These are phyloP conservation scores for Temnopleurus reevesii DNA, from an alignment of 53 echinoderm and acorn worm genomes.

Conservation along the genomic window DNA sequence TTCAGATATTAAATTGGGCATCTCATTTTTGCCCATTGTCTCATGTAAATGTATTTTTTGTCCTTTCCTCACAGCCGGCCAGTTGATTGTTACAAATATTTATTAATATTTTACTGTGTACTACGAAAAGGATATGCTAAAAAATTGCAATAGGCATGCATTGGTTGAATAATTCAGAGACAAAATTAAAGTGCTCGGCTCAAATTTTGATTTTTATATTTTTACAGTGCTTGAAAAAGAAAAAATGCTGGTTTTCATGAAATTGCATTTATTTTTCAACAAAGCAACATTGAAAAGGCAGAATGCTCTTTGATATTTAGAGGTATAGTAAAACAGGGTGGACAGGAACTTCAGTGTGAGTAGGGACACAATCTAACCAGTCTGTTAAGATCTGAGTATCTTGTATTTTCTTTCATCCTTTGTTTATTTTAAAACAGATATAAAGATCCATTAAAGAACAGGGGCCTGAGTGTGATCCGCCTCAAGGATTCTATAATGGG, in stretches of 20 bases:
- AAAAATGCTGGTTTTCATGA: not conserved
- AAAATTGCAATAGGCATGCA: not conserved
- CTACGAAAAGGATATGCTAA: not conserved
- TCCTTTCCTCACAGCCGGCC: not conserved
- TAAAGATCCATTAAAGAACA: too few relatives aligned
- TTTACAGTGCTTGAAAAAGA: not conserved
- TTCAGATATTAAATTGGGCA: too few relatives aligned
- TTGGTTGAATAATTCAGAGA: not conserved
- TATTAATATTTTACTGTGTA: not conserved
- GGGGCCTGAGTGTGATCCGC: too few relatives aligned
- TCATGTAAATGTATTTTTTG: too few relatives aligned
- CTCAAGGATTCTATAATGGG: too few relatives aligned
- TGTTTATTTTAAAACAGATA: too few relatives aligned
- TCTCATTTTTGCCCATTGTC: not conserved
- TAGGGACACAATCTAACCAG: too few relatives aligned
- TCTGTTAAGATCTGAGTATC: too few relatives aligned
- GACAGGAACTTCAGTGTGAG: too few relatives aligned
- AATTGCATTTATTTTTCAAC: not conserved
- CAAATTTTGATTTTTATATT: not conserved
- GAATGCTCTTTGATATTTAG: not conserved
- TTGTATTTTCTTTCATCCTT: too few relatives aligned
- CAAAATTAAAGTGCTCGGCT: not conserved
- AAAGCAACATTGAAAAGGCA: not conserved
- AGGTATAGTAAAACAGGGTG: not conserved
- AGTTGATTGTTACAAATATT: not conserved